These are phyloP conservation scores for Pseudoatta argentina DNA, from an alignment of 1,140 invertebrate genomes.

Conservation along the genomic window DNA sequence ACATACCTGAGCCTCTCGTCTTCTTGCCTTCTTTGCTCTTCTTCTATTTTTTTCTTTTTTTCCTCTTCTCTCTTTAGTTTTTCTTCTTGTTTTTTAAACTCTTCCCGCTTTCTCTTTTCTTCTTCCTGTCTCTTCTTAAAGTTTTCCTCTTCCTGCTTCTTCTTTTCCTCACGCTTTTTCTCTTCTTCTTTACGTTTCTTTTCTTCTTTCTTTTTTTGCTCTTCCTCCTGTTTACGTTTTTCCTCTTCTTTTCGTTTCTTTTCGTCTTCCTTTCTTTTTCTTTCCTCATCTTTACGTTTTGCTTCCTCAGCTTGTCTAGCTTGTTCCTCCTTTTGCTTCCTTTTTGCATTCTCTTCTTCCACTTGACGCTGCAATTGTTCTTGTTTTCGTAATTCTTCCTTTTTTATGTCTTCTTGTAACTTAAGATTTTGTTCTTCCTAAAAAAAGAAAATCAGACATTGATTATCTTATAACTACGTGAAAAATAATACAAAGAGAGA, in stretches of 20 bases:
- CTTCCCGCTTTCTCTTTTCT: slow-evolving; percentile 86
- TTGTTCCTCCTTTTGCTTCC: slow-evolving; percentile 81
- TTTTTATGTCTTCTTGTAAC: slow-evolving; percentile 84
- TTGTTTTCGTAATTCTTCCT: slow-evolving; percentile 81
- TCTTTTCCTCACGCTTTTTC: slow-evolving; percentile 82
- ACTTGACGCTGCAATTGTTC: slow-evolving; percentile 76
- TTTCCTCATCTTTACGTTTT: slow-evolving; percentile 82
- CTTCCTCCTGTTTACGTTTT: slow-evolving; percentile 81
- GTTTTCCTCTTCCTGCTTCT: slow-evolving; percentile 83
- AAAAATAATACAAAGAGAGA: slow-evolving; percentile 11
- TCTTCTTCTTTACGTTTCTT: slow-evolving; percentile 85
- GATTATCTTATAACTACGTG: neutral
- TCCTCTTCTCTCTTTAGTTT: slow-evolving; percentile 86
- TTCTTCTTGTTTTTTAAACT: slow-evolving; percentile 84
- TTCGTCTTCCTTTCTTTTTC: slow-evolving; percentile 80
- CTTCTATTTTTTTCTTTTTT: slow-evolving; percentile 85
- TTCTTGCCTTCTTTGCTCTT: slow-evolving; percentile 86
- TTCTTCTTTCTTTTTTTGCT: slow-evolving; percentile 79
- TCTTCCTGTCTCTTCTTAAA: slow-evolving; percentile 84
- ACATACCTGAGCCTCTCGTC: slow-evolving; percentile 84
- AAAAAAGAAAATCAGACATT: slow-evolving; percentile 29
- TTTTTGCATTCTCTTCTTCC: slow-evolving; percentile 78
- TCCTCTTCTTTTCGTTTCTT: slow-evolving; percentile 82
- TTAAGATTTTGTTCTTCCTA: slow-evolving; percentile 86
- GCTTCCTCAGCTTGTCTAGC: slow-evolving; percentile 80